A percentile compares a stretch with the other conserved stretches of the same genome.
phyloP scores from a whole-genome alignment of 2,113 vertebrate genomes.

The Vombatus ursinus region DNA sequence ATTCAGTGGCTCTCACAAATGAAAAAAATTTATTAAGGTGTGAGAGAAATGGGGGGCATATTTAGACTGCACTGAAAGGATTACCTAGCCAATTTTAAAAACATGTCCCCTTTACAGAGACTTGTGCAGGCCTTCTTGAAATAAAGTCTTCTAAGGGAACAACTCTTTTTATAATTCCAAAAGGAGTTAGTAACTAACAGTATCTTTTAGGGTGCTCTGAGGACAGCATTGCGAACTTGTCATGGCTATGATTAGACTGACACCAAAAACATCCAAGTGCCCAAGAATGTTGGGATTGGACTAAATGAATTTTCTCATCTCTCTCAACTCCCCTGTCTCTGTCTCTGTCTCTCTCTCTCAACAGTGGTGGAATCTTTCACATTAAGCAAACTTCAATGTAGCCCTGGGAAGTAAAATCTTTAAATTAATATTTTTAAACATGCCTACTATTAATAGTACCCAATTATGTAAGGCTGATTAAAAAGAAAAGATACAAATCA shows the following conservation, averaged over 20 bases:
- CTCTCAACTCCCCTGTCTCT: not conserved
- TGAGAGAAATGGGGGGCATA: slow-evolving; percentile 65
- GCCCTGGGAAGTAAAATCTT: not conserved
- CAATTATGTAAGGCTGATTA: not conserved
- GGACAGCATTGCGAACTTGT: not conserved
- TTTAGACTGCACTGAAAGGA: slow-evolving; percentile 66
- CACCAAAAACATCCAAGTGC: not conserved
- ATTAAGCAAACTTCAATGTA: not conserved
- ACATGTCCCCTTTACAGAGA: not conserved
- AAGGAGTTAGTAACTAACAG: not conserved
- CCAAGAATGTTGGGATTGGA: accelerated
- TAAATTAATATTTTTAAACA: not conserved
- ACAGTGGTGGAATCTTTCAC: not conserved
- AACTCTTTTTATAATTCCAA: not conserved
- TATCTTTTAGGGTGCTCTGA: not conserved
- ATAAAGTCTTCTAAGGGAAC: slow-evolving; percentile 34
- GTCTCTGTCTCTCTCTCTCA: not conserved
- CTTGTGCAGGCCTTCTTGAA: not conserved
- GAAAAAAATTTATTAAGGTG: slow-evolving; percentile 87
- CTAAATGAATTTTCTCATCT: not conserved
- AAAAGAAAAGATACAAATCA: not conserved
- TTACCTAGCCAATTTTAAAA: slow-evolving; percentile 64
- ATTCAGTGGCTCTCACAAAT: slow-evolving; percentile 85
- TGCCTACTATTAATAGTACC: not conserved
- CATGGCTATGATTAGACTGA: not conserved